These are phyloP conservation scores for Drosophila parthenogenetica DNA, from an alignment of 2,888 invertebrate species.

Conservation along the genomic window DNA sequence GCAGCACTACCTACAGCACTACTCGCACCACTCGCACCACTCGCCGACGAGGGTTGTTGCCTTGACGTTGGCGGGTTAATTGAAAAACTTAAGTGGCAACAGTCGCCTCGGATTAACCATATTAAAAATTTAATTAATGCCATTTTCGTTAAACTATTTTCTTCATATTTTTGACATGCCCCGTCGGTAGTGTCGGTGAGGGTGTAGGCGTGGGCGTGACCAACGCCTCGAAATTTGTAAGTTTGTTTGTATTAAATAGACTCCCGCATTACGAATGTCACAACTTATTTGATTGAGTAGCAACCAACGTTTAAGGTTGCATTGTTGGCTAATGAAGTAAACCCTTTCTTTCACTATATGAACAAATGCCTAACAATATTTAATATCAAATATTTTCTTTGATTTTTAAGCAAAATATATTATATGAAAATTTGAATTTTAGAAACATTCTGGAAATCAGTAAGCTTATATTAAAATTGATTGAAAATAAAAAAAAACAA, in stretches of 20 bases:
- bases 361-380: too few relatives aligned
- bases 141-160: slow-evolving; percentile 69
- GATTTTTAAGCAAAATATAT: too few relatives aligned
- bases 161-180: slow-evolving; percentile 17
- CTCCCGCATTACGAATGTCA: not conserved
- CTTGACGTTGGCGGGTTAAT: slow-evolving; percentile 75
- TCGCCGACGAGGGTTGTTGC: slow-evolving; percentile 44
- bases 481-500: too few relatives aligned
- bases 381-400: too few relatives aligned
- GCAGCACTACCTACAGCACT: not conserved
- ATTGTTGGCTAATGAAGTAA: too few relatives aligned
- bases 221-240: slow-evolving; percentile 4
- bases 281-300: not conserved
- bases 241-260: not conserved
- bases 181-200: not conserved
- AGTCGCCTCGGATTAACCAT: slow-evolving; percentile 82
- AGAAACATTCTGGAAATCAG: too few relatives aligned
- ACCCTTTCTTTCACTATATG: too few relatives aligned
- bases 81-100: slow-evolving; percentile 82
- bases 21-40: not conserved
- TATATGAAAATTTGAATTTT: too few relatives aligned
- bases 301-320: not conserved
- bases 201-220: not conserved
- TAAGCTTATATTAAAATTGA: too few relatives aligned
- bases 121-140: slow-evolving; percentile 81